A percentile compares a stretch with the other conserved stretches of the same genome.
Evolutionary conservation across 2,113 vertebrate genomes (phyloP).

Genomic region (Arizona elegans): DNA sequence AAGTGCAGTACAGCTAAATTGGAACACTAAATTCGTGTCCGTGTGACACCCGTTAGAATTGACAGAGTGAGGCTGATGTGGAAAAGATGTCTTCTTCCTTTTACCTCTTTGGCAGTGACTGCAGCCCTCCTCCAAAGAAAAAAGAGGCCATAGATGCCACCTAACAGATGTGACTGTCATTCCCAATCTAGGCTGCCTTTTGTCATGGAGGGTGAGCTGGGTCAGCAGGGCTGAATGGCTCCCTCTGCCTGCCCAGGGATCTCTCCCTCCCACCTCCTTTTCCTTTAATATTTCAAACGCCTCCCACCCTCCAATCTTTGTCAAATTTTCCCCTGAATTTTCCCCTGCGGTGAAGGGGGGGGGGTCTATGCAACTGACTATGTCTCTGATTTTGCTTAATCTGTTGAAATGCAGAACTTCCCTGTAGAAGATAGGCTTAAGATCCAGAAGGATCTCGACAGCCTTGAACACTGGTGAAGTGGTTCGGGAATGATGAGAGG

Average conservation of each 20-base stretch:
- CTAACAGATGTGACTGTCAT: background rate
- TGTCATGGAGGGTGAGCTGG: background rate
- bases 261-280: background rate
- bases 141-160: background rate
- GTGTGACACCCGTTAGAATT: background rate
- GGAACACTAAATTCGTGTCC: background rate
- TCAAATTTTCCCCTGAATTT: background rate
- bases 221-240: background rate
- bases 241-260: background rate
- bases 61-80: background rate
- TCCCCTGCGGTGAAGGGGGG: background rate
- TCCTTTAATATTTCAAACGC: background rate
- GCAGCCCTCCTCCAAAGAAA: background rate
- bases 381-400: background rate
- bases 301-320: background rate
- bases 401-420: background rate
- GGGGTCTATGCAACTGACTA: background rate
- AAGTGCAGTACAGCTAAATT: slow-evolving; percentile 14
- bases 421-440: background rate
- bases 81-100: background rate
- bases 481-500: too few relatives aligned
- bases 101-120: slow-evolving; percentile 4
- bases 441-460: background rate
- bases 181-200: background rate
- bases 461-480: too few relatives aligned